Conservation (phyloP, 1,140 invertebrate genomes). For the Bactericera cockerelli region DNA sequence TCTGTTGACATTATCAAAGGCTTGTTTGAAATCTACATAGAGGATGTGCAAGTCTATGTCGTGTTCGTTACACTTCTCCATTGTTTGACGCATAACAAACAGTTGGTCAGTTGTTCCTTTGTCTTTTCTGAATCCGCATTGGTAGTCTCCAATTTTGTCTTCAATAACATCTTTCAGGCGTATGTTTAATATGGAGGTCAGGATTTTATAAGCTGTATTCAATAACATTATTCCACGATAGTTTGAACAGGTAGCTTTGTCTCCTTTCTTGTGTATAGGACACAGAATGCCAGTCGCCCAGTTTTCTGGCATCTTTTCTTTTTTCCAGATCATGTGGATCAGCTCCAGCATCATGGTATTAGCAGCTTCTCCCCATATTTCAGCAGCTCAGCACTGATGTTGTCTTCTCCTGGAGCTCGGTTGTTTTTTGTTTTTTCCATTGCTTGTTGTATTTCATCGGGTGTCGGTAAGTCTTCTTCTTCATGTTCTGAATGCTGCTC, state of each 20-base stretch:
- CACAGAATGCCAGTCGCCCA: constrained; percentile 20
- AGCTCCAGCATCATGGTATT: neutral
- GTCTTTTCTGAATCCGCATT: constrained; percentile 17
- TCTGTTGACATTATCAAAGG: constrained; percentile 17
- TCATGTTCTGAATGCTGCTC: neutral
- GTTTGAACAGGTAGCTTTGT: constrained; percentile 20
- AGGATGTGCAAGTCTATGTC: constrained; percentile 16
- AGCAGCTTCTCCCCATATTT: constrained; percentile 11
- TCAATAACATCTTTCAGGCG: constrained; percentile 12
- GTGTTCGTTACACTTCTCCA: constrained; percentile 16
- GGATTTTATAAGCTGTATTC: constrained; percentile 12
- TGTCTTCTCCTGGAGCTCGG: constrained; percentile 12
- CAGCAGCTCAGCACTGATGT: constrained; percentile 15
- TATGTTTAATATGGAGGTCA: neutral
- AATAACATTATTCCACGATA: constrained; percentile 21
- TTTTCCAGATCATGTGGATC: constrained; percentile 12
- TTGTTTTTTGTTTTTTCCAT: constrained; percentile 17
- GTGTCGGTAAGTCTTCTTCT: constrained; percentile 5
- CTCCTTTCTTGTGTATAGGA: constrained; percentile 24
- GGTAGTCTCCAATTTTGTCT: constrained; percentile 18
- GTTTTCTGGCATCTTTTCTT: constrained; percentile 19
- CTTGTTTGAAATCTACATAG: constrained; percentile 18
- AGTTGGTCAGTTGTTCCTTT: constrained; percentile 19
- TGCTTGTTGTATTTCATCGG: constrained; percentile 12
- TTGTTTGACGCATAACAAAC: constrained; percentile 13